Evolutionary conservation across 2,888 invertebrate genomes (phyloP).

Genomic region (Nowickia ferox): DNA sequence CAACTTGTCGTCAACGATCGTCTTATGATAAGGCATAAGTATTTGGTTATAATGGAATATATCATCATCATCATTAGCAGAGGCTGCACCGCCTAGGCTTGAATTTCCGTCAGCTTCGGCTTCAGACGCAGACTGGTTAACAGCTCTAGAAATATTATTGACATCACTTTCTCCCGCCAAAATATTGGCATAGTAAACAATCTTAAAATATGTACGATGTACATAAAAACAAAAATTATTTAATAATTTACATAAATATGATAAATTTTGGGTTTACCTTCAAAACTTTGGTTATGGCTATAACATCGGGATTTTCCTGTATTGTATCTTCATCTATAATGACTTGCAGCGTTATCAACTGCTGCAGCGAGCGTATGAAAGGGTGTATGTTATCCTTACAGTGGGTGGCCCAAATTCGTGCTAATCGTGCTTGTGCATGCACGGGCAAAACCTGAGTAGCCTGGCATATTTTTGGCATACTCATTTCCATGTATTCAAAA

Average conservation of each 20-base stretch:
- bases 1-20: conserved; percentile 83
- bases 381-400: conserved; percentile 87
- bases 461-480: conserved; percentile 90
- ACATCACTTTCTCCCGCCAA: conserved; percentile 87
- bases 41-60: conserved; percentile 80
- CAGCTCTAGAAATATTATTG: conserved; percentile 61
- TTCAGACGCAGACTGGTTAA: conserved; percentile 75
- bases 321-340: conserved; percentile 90
- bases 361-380: conserved; percentile 91
- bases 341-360: conserved; percentile 93
- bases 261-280: conserved; percentile 85
- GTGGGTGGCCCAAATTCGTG: conserved; percentile 90
- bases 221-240: conserved; percentile 7
- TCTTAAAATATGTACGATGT: no score
- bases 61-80: conserved; percentile 79
- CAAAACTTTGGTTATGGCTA: conserved; percentile 93
- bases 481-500: conserved; percentile 92
- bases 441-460: conserved; percentile 90
- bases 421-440: conserved; percentile 90
- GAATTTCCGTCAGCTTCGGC: conserved; percentile 68
- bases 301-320: conserved; percentile 93
- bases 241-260: neutral
- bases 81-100: conserved; percentile 34
- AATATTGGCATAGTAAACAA: conserved; percentile 94
- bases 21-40: conserved; percentile 79